Evolutionary conservation across 2,797 vertebrate species (phyloP), one percentile per base, ranked within the genome.

Genomic region (Scarus forsteni): DNA sequence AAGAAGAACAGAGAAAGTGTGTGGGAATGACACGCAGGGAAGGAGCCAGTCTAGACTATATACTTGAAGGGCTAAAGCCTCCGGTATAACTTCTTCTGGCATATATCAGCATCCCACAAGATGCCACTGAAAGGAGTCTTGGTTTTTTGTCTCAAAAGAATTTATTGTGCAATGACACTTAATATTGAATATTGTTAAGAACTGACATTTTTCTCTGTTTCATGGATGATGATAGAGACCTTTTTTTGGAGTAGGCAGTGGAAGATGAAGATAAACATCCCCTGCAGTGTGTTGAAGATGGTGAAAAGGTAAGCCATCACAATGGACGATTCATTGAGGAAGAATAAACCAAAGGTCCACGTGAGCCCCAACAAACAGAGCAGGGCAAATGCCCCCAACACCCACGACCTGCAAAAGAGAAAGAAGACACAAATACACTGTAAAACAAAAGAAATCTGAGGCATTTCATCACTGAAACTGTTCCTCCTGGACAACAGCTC

Each of bases 191-290:
- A 4, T 27, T 27, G 27, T 27, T 27, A 3, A 39, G 1, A 39
- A 39, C 38, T 39, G 38, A 10, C 38, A 39, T 7, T 39, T 7
- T 39, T 27, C 27, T 27, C 27, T 27, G 4, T 4, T 27, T 27
- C 27, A 27, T 7, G 38, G 38, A 39, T 7, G 9, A 39, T 3
- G 5, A 10, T 39, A 27, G 27, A 92, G 94, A 98, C 98, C 94
- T 99, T 99, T 91, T 98, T 99, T 93, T 98, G 98, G 43, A 99
- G 97, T 36, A 97, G 96, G 87, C 98, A 99, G 88, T 99, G 97
- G 87, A 99, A 99, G 93, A 99, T 98, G 93, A 99, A 99, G 95
- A 99, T 98, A 93, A 99, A 99, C 96, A 98, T 95, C 86, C 98
- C 98, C 90, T 99, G 98, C 89, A 99, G 96, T 61, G 98, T 97